phyloP scores from a whole-genome alignment of 2,797 vertebrate genomes.

The Poeciliopsis infans region DNA sequence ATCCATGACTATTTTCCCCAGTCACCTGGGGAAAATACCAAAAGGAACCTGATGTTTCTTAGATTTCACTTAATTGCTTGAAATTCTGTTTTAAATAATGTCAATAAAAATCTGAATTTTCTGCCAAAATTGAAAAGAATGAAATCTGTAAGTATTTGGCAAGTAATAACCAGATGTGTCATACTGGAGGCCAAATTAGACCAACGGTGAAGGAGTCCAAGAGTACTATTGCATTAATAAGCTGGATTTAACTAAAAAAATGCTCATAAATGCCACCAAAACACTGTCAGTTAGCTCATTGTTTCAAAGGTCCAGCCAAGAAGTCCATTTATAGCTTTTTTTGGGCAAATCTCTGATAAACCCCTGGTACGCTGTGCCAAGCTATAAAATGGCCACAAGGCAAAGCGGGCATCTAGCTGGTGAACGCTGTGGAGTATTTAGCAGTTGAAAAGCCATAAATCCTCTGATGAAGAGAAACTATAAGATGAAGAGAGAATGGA shows the following conservation, averaged over 20 bases:
- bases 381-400: not conserved
- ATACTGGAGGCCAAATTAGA: not conserved
- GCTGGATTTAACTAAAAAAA: not conserved
- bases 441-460: not conserved
- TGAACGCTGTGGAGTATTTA: not conserved
- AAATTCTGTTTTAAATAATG: not conserved
- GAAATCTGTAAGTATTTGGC: not conserved
- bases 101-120: not conserved
- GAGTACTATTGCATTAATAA: not conserved
- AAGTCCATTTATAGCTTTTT: conserved; percentile 11
- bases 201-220: not conserved
- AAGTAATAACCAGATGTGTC: not conserved
- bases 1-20: not conserved
- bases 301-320: conserved; percentile 1
- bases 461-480: not conserved
- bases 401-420: conserved; percentile 6
- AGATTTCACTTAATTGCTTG: not conserved
- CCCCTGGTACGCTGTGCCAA: not conserved
- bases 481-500: not conserved
- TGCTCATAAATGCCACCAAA: not conserved
- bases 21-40: not conserved
- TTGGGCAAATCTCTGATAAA: conserved; percentile 15
- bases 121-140: not conserved
- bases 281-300: not conserved
- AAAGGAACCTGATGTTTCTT: not conserved